Conservation (phyloP, 2,113 vertebrate genomes). For the Cynocephalus volans region DNA sequence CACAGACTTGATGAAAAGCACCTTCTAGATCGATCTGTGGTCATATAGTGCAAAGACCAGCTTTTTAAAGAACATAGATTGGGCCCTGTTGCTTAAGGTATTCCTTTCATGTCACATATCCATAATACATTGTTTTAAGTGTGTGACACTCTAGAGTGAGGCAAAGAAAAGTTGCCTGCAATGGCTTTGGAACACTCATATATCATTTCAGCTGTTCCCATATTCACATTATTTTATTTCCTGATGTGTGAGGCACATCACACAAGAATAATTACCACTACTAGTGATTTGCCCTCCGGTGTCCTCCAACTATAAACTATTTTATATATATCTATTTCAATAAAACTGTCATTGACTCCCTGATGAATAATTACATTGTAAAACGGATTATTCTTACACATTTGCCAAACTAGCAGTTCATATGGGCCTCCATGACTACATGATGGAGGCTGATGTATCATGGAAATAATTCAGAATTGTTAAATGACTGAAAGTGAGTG, state of each 20-base stretch:
- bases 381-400: constrained; percentile 76
- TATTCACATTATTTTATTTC: constrained; percentile 77
- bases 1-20: background rate
- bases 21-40: background rate
- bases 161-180: constrained; percentile 65
- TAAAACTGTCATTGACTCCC: constrained; percentile 76
- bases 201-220: constrained; percentile 55
- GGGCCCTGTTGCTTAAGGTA: background rate
- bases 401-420: constrained; percentile 68
- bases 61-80: background rate
- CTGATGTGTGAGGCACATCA: constrained; percentile 69
- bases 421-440: constrained; percentile 51
- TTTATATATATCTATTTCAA: constrained; percentile 77
- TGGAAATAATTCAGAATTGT: constrained; percentile 65
- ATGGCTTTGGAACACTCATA: constrained; percentile 34
- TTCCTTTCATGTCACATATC: constrained; percentile 38
- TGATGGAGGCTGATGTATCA: constrained; percentile 17
- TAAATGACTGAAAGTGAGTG: constrained; percentile 28
- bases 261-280: constrained; percentile 68
- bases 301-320: constrained; percentile 77
- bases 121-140: constrained; percentile 70
- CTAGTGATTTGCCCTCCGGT: constrained; percentile 74
- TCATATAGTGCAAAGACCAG: background rate
- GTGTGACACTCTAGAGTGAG: constrained; percentile 49
- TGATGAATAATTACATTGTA: constrained; percentile 68